phyloP scores from a whole-genome alignment of 2,113 vertebrate species.

The Ictalurus furcatus region DNA sequence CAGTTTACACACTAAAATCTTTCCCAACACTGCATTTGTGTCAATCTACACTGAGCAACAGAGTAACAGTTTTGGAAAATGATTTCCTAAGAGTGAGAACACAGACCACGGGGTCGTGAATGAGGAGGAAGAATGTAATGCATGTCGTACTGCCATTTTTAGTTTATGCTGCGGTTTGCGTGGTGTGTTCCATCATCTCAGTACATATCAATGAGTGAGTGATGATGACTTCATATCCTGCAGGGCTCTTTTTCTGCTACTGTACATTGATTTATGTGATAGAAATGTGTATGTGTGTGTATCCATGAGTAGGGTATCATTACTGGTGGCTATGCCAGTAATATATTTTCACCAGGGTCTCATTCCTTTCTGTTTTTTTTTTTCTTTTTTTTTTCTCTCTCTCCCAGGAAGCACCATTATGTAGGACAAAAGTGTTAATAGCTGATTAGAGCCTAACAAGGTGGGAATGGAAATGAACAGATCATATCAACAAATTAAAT shows the following conservation, averaged over 20 bases:
- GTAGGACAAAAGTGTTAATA: conserved; percentile 87
- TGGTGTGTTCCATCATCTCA: background rate
- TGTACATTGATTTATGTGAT: background rate
- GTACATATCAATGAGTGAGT: conserved; percentile 22
- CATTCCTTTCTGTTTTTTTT: background rate
- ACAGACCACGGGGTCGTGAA: background rate
- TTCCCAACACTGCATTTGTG: background rate
- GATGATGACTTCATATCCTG: conserved; percentile 44
- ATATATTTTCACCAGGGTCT: background rate
- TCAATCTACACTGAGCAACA: background rate
- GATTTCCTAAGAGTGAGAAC: background rate
- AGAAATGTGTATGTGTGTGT: background rate
- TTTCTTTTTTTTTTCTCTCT: conserved; percentile 42
- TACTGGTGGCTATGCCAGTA: background rate
- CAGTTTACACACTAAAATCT: background rate
- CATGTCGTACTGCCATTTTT: background rate
- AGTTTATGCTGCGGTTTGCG: background rate
- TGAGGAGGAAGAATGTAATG: conserved; percentile 4
- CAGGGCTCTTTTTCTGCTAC: conserved; percentile 10
- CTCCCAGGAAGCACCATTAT: conserved; percentile 76
- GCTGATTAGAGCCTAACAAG: conserved; percentile 87
- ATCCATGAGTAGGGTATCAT: background rate
- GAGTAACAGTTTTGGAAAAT: background rate
- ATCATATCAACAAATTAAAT: conserved; percentile 80
- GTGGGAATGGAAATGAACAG: conserved; percentile 82